These are phyloP conservation scores for Patella pellucida DNA, from an alignment of 2,888 invertebrate genomes.

Conservation along the genomic window DNA sequence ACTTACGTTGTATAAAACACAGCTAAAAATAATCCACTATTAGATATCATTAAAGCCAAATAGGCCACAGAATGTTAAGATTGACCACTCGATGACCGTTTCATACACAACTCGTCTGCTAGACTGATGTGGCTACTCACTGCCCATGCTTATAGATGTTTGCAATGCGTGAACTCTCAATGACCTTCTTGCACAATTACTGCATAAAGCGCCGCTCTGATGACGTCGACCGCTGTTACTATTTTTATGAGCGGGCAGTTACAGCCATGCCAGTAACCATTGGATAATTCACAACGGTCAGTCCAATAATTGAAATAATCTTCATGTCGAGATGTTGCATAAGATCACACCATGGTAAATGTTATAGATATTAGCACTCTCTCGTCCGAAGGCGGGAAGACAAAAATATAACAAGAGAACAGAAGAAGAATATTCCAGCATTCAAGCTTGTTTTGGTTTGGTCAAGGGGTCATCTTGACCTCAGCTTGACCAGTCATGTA, in stretches of 20 bases:
- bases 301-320: not conserved
- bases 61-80: constrained; percentile 6
- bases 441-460: too few relatives aligned
- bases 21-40: constrained; percentile 7
- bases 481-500: too few relatives aligned
- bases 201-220: constrained; percentile 49
- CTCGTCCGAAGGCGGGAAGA: too few relatives aligned
- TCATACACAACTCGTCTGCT: constrained; percentile 20
- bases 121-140: constrained; percentile 42
- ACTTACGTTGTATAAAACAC: not conserved
- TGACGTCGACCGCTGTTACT: constrained; percentile 33
- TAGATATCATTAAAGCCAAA: constrained; percentile 1
- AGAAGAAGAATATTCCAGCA: too few relatives aligned
- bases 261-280: not conserved
- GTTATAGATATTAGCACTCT: too few relatives aligned
- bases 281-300: not conserved
- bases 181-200: constrained; percentile 59
- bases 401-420: too few relatives aligned
- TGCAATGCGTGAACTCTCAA: constrained; percentile 51
- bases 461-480: too few relatives aligned
- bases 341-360: not conserved
- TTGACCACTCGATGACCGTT: constrained; percentile 8
- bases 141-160: constrained; percentile 59
- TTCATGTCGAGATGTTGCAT: not conserved
- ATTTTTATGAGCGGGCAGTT: constrained; percentile 4